Conservation (phyloP, 2,113 vertebrate species). For the Salvelinus sp. region DNA sequence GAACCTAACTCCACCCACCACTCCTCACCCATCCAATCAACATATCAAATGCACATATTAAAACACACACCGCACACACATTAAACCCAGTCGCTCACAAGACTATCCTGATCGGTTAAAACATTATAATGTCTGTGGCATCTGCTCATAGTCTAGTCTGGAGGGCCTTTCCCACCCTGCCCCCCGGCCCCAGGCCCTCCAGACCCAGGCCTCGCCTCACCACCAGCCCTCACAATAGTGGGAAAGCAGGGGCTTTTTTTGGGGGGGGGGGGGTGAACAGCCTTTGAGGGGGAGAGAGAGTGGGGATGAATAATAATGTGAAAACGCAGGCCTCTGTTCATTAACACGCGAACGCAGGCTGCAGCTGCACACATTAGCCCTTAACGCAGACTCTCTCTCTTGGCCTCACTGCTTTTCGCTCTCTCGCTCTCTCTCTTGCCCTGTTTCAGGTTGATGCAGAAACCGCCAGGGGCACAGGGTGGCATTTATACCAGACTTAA, state of each 20-base stretch:
- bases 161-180: constrained; percentile 75
- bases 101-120: constrained; percentile 61
- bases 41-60: constrained; percentile 13
- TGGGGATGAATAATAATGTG: constrained; percentile 73
- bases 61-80: constrained; percentile 36
- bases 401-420: constrained; percentile 50
- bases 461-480: constrained; percentile 26
- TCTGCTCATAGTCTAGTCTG: constrained; percentile 76
- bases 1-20: constrained; percentile 23
- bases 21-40: background rate
- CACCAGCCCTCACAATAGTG: constrained; percentile 73
- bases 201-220: constrained; percentile 40
- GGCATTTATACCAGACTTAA: constrained; percentile 28
- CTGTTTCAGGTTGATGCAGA: constrained; percentile 36
- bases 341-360: constrained; percentile 64
- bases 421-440: constrained; percentile 17
- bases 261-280: constrained; percentile 41
- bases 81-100: constrained; percentile 64
- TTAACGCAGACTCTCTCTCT: constrained; percentile 55
- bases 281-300: constrained; percentile 62
- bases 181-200: constrained; percentile 51
- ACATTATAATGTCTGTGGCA: constrained; percentile 51
- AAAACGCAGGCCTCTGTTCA: constrained; percentile 70
- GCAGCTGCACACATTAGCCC: constrained; percentile 72
- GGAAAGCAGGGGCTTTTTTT: constrained; percentile 64